These are phyloP conservation scores for Cetonia aurata DNA, from an alignment of 2,888 invertebrate genomes.

Conservation along the genomic window DNA sequence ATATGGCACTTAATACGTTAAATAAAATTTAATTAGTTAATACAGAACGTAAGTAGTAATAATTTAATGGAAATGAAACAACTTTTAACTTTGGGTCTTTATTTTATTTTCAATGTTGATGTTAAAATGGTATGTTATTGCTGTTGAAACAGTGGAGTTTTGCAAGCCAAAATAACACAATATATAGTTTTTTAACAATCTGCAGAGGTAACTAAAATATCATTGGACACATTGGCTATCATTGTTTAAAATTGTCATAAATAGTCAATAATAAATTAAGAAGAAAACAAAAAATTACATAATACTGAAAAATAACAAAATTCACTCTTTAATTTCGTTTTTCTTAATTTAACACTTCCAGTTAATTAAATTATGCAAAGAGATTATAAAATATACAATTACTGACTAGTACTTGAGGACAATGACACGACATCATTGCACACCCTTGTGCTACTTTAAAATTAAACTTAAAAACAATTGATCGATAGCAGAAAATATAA, in stretches of 20 bases:
- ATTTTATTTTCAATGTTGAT: conserved; percentile 31
- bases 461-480: conserved; percentile 47
- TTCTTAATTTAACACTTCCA: conserved; percentile 18
- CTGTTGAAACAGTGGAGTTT: conserved; percentile 17
- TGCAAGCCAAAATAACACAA: conserved; percentile 33
- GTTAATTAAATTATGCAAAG: conserved; percentile 36
- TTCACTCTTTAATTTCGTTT: conserved; percentile 39
- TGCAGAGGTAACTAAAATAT: conserved; percentile 58
- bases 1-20: too few species aligned
- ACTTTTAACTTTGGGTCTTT: conserved; percentile 9
- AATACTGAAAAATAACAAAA: conserved; percentile 45
- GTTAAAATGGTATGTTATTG: conserved; percentile 33
- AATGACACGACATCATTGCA: conserved; percentile 32
- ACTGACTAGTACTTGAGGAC: conserved; percentile 55
- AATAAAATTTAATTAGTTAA: too few species aligned
- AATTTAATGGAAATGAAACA: conserved; percentile 10
- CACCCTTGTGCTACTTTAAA: conserved; percentile 42
- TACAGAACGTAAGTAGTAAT: too few species aligned
- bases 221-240: conserved; percentile 52
- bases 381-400: conserved; percentile 46
- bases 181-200: conserved; percentile 43
- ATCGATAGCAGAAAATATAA: conserved; percentile 52
- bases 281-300: conserved; percentile 41
- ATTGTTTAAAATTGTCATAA: conserved; percentile 45
- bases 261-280: conserved; percentile 45